Base-by-base conservation (phyloP, 1,140 invertebrate genomes). In the Hermetia illucens region DNA sequence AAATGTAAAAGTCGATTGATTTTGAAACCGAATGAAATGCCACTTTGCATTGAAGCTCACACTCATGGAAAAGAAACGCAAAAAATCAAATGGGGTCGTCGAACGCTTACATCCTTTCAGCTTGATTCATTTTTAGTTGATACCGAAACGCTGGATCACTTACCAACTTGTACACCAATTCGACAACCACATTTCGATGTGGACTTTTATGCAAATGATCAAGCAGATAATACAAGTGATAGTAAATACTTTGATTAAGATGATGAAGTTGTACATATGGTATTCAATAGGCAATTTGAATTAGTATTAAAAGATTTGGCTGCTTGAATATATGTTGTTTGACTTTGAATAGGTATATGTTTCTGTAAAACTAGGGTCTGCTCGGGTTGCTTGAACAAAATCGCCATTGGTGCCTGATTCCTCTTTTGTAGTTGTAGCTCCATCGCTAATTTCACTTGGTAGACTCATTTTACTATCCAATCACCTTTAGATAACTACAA, bases 1-100 rank as follows among this genome's bases (percentile, higher is more conserved):
- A 32, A 39, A 16, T 48, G 46, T 13, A 34, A 19, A 44, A 39
- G 36, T 3, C 39, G 44, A 20, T 19, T 48, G 18, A 45, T 45
- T 34, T 32, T 45, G 9, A 27, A 24, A 6, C 16, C 21, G 10
- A 32, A 34, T 29, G 22, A 22, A 13, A 19, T 10, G 19, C 19
- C 41, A 33, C 21, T 21, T n/a, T 34, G 25, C 12, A 38, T 38
- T 16, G 39, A 37, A 12, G n/a, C 19, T 22, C 46, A 48, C 20
- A 42, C 41, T 9, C 46, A 48, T 44, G 39, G 21, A 5, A 20
- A 34, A 1, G 46, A 45, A 33, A 32, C 25, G 10, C 41, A 45
- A 9, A 43, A 40, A 41, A 45, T 48, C 13, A 25, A 42, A 15
- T 38, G 27, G 13, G 38, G 40, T 5, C 37, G 40, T 12, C 22